phyloP scores from a whole-genome alignment of 2,113 vertebrate genomes.

The Macroglossus sobrinus region DNA sequence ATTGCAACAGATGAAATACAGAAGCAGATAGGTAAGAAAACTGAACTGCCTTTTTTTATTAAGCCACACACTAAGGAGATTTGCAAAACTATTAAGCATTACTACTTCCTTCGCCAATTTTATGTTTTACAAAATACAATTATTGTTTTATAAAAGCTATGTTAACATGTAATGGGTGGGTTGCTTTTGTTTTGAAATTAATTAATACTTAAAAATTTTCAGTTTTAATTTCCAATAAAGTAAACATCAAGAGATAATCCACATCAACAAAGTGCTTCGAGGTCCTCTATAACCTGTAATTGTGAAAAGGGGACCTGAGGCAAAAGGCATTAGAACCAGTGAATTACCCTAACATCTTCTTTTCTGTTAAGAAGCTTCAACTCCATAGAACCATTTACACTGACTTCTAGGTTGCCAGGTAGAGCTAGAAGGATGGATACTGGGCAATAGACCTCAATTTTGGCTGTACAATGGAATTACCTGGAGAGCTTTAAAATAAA shows the following conservation, averaged over 20 bases:
- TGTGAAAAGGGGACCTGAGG: not conserved
- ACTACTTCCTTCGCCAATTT: not conserved
- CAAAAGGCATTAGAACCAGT: not conserved
- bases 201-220: not conserved
- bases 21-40: not conserved
- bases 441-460: not conserved
- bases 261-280: not conserved
- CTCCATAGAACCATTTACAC: not conserved
- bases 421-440: not conserved
- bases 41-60: not conserved
- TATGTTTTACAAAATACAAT: not conserved
- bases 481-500: not conserved
- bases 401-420: not conserved
- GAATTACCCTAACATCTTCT: not conserved
- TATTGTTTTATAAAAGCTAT: not conserved
- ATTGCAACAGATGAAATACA: not conserved
- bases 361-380: not conserved
- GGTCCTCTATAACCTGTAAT: not conserved
- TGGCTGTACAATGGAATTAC: not conserved
- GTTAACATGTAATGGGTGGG: not conserved
- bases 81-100: not conserved
- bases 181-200: constrained; percentile 22
- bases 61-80: not conserved
- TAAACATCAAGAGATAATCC: not conserved
- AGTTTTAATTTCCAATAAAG: not conserved